phyloP scores from a whole-genome alignment of 2,888 invertebrate genomes.

The Antheraea yamamai region DNA sequence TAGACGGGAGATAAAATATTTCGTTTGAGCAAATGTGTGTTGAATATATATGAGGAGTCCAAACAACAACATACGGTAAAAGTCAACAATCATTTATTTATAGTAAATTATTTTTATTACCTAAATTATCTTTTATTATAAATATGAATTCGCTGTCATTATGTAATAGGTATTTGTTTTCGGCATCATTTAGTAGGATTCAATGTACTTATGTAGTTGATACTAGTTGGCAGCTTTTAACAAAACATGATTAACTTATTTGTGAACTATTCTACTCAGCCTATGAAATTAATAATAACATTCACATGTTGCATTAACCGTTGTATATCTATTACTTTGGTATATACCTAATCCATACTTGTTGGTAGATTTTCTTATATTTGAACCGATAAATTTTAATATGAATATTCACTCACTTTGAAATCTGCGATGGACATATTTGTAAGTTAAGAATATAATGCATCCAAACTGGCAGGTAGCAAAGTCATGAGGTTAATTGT shows the following conservation, averaged over 20 bases:
- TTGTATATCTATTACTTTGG: background rate
- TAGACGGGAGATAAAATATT: background rate
- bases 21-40: background rate
- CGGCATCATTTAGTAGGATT: background rate
- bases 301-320: background rate
- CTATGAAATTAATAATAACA: background rate
- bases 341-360: background rate
- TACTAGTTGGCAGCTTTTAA: background rate
- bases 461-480: constrained; percentile 79
- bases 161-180: background rate
- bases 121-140: too few species aligned
- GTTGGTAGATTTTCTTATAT: background rate
- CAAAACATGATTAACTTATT: background rate
- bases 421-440: constrained; percentile 39
- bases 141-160: background rate
- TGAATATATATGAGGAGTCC: background rate
- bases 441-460: constrained; percentile 57
- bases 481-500: constrained; percentile 76
- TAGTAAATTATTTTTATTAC: too few species aligned
- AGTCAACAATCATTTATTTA: too few species aligned
- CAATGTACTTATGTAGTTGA: background rate
- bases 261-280: background rate
- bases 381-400: background rate
- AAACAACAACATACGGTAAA: background rate
- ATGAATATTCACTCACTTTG: constrained; percentile 2